These are phyloP conservation scores for Elgonia sp. DNA, from an alignment of 2,888 invertebrate genomes.

Conservation along the genomic window DNA sequence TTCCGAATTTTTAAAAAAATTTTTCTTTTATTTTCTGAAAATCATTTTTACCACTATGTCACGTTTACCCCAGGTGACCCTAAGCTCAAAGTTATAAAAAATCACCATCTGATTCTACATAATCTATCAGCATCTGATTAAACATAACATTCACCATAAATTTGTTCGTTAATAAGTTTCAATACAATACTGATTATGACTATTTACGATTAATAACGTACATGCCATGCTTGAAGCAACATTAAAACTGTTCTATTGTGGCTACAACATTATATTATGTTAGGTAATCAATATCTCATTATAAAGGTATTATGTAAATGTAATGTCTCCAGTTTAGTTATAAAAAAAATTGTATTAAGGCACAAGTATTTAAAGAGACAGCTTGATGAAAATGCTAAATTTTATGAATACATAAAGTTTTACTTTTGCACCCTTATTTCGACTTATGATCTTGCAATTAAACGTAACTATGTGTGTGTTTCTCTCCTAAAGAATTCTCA, in stretches of 20 bases:
- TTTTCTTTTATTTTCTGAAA: no score
- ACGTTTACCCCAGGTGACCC: no score
- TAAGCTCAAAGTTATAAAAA: no score
- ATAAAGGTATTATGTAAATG: slow-evolving; percentile 30
- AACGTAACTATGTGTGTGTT: neutral
- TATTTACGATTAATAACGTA: slow-evolving; percentile 12
- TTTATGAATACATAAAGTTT: slow-evolving; percentile 18
- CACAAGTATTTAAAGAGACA: slow-evolving; percentile 36
- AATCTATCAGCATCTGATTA: no score
- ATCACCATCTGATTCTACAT: no score
- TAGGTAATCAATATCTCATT: slow-evolving; percentile 43
- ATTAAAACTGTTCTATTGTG: slow-evolving; percentile 11
- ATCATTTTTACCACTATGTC: no score
- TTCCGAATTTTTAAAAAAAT: no score
- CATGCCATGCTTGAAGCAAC: neutral
- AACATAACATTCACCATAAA: neutral
- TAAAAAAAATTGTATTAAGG: slow-evolving; percentile 31
- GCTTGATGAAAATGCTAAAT: slow-evolving; percentile 19
- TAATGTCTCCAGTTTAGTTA: slow-evolving; percentile 8
- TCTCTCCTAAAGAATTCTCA: no score
- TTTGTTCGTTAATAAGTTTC: neutral
- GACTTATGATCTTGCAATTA: slow-evolving; percentile 26
- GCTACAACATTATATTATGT: slow-evolving; percentile 8
- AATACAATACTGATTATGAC: slow-evolving; percentile 7
- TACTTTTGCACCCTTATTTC: neutral